These are phyloP conservation scores for Chinchilla lanigera DNA, from an alignment of 2,113 vertebrate species.

Conservation along the genomic window DNA sequence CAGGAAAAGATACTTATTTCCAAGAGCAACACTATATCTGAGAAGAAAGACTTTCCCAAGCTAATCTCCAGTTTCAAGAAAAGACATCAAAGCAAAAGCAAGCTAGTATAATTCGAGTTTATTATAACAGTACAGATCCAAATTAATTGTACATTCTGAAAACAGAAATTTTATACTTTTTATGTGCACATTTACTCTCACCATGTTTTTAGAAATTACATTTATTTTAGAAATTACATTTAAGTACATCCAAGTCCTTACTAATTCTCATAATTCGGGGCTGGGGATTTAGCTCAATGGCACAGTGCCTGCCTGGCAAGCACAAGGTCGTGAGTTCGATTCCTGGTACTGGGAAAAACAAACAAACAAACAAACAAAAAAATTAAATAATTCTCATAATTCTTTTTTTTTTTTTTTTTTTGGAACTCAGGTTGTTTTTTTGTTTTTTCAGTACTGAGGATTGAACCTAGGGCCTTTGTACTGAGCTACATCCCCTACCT, in stretches of 20 bases:
- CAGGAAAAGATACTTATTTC: slow-evolving; percentile 25
- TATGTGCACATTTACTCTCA: background rate
- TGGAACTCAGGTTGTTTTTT: background rate
- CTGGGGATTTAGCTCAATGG: no score
- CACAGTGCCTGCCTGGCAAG: no score
- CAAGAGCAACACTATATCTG: slow-evolving; percentile 1
- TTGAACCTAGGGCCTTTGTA: background rate
- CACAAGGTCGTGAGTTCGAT: no score
- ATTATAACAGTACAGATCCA: background rate
- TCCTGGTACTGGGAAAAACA: no score
- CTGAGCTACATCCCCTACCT: background rate
- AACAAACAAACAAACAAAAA: no score
- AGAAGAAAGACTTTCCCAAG: slow-evolving; percentile 48
- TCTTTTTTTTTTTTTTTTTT: slow-evolving; percentile 4
- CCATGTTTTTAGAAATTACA: background rate
- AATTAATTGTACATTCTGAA: slow-evolving; percentile 22
- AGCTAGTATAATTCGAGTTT: background rate
- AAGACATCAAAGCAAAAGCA: slow-evolving; percentile 11
- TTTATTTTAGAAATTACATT: background rate
- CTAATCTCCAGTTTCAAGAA: slow-evolving; percentile 32
- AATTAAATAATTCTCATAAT: no score
- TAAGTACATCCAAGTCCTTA: background rate
- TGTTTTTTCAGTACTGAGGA: background rate
- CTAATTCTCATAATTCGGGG: no score
- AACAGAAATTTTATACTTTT: background rate